Evolutionary conservation across 2,113 vertebrate species (phyloP).

Genomic region (Larimichthys crocea): DNA sequence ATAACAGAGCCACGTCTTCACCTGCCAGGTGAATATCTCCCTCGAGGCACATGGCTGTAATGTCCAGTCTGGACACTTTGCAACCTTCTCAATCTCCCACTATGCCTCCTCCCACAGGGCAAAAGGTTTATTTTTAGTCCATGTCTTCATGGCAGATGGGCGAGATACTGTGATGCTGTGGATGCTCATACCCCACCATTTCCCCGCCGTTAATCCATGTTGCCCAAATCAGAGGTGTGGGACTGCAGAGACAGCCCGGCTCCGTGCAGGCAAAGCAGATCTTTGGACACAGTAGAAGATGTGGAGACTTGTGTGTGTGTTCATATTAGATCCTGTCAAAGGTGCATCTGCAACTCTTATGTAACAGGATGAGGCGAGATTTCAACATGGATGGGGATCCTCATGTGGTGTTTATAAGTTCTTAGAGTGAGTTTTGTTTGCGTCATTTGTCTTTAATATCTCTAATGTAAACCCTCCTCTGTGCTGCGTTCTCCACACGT

Average conservation of each 20-base stretch:
- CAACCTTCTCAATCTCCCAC: slow-evolving; percentile 54
- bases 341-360: slow-evolving; percentile 34
- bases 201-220: slow-evolving; percentile 64
- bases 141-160: slow-evolving; percentile 79
- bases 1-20: slow-evolving; percentile 11
- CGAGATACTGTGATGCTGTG: slow-evolving; percentile 68
- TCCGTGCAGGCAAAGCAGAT: slow-evolving; percentile 2
- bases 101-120: slow-evolving; percentile 58
- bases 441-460: not conserved
- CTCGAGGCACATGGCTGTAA: slow-evolving; percentile 10
- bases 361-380: slow-evolving; percentile 23
- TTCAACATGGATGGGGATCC: slow-evolving; percentile 17
- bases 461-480: not conserved
- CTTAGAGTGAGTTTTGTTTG: slow-evolving; percentile 21
- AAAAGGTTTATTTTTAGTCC: slow-evolving; percentile 81
- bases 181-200: slow-evolving; percentile 62
- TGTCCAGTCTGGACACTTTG: slow-evolving; percentile 55
- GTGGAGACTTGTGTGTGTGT: slow-evolving; percentile 6
- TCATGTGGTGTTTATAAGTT: slow-evolving; percentile 18
- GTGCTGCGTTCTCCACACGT: not conserved
- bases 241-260: slow-evolving; percentile 35
- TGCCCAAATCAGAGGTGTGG: slow-evolving; percentile 53
- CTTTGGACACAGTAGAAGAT: slow-evolving; percentile 34
- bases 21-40: slow-evolving; percentile 51
- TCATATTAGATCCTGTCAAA: slow-evolving; percentile 37